phyloP scores from a whole-genome alignment of 2,888 invertebrate genomes.

The Terebella lapidaria region DNA sequence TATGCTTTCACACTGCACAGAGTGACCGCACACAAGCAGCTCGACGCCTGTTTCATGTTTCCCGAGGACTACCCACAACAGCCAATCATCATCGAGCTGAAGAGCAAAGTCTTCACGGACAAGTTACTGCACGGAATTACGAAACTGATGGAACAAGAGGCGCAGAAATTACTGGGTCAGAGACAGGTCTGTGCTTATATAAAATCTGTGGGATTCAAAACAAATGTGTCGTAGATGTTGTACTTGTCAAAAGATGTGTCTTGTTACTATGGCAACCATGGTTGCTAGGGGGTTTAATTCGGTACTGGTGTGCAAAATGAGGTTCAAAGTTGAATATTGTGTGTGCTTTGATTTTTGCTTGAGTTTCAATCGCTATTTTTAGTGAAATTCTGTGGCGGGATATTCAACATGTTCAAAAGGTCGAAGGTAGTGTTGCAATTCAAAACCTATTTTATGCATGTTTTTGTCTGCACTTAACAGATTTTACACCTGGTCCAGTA shows the following conservation, averaged over 20 bases:
- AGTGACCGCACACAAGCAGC: slow-evolving; percentile 61
- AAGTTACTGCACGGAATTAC: slow-evolving; percentile 63
- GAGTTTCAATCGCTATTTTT: neutral
- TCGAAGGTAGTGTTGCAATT: no score
- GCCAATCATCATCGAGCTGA: slow-evolving; percentile 64
- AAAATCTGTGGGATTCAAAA: no score
- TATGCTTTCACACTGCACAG: no score
- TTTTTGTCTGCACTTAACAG: slow-evolving; percentile 45
- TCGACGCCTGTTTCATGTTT: slow-evolving; percentile 66
- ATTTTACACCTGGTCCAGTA: slow-evolving; percentile 62
- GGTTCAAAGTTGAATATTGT: no score
- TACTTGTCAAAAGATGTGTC: no score
- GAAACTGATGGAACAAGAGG: slow-evolving; percentile 62
- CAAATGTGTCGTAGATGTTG: no score
- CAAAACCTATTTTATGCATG: neutral
- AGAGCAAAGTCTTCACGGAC: slow-evolving; percentile 65
- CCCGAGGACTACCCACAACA: slow-evolving; percentile 62
- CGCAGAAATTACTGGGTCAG: slow-evolving; percentile 60
- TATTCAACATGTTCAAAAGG: no score
- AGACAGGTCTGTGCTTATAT: slow-evolving; percentile 49
- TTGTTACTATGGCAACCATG: no score
- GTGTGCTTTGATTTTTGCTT: no score
- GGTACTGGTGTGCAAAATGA: no score
- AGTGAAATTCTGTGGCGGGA: no score
- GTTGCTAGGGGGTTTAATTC: no score